phyloP scores from a whole-genome alignment of 2,113 vertebrate species.

The Dendropsophus ebraccatus region DNA sequence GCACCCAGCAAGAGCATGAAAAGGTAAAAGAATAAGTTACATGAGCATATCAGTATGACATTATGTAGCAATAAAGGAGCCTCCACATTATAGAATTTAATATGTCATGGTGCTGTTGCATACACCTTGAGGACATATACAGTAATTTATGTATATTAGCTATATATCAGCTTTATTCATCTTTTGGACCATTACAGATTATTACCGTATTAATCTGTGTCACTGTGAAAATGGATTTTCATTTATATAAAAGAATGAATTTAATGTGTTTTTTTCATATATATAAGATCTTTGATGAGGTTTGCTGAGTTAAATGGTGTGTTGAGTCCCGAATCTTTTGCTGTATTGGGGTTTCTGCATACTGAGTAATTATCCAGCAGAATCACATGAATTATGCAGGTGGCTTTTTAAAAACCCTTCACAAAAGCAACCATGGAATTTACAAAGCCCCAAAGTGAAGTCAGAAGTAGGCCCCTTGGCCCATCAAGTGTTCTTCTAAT shows the following conservation, averaged over 20 bases:
- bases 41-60: not conserved
- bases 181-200: not conserved
- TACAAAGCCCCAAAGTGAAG: not conserved
- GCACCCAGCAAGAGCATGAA: no score
- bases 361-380: not conserved
- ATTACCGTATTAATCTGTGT: constrained; percentile 7
- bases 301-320: not conserved
- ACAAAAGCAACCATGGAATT: not conserved
- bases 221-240: not conserved
- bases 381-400: not conserved
- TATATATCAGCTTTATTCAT: not conserved
- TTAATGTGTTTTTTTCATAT: not conserved
- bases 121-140: not conserved
- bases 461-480: not conserved
- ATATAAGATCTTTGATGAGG: not conserved
- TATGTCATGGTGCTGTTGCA: not conserved
- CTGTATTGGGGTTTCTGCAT: not conserved
- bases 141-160: not conserved
- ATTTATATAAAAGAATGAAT: not conserved
- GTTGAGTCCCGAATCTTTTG: not conserved
- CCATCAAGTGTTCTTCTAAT: not conserved
- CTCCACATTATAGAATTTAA: not conserved
- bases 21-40: not conserved
- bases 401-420: not conserved
- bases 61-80: not conserved